Evolutionary conservation across 2,797 vertebrate genomes (phyloP), one percentile per base, ranked within the genome.

Genomic region (Eulemur albifrons): DNA sequence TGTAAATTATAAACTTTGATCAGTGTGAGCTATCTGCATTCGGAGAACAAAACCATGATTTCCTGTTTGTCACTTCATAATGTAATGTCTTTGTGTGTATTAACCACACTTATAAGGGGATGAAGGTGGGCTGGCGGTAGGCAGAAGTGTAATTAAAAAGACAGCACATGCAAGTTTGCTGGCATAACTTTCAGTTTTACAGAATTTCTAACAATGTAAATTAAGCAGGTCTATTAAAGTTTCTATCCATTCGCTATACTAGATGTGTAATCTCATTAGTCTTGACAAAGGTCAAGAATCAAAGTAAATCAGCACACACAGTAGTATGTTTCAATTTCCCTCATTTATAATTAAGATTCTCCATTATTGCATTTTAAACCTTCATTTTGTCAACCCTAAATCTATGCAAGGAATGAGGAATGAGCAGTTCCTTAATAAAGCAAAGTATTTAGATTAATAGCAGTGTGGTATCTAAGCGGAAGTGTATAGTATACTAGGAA

Each of bases 281-380:
- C 86, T 90, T 93, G 76, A 90, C 88, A 96, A 97, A 97, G 88
- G 81, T 97, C 92, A 98, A 94, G 81, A 92, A 97, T 95, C 65
- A 95, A 96, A 96, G 73, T 70, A 95, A 96, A 95, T 92, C 88
- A 82, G 67, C 88, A 86, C 75, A 69, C 94, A 95, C 7, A 95
- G 72, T 84, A 87, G 18, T 85, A 96, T 79, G 52, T 72, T 95
- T 97, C 84, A 93, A 54, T 95, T 95, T 91, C 81, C 75, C 96
- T 96, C 88, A 85, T 93, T 95, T 93, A 88, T 76, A 96, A 96
- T 96, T 93, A 84, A 93, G 91, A 86, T 40, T 90, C 77, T 73
- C 90, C 48, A 48, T 90, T 90, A 92, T 14, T 93, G 15, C 14
- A 88, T 67, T 97, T 97, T 91, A 88, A 95, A 87, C 45, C 52